Evolutionary conservation across 1,140 invertebrate genomes (phyloP).

Genomic region (Drosophila pallidifrons): DNA sequence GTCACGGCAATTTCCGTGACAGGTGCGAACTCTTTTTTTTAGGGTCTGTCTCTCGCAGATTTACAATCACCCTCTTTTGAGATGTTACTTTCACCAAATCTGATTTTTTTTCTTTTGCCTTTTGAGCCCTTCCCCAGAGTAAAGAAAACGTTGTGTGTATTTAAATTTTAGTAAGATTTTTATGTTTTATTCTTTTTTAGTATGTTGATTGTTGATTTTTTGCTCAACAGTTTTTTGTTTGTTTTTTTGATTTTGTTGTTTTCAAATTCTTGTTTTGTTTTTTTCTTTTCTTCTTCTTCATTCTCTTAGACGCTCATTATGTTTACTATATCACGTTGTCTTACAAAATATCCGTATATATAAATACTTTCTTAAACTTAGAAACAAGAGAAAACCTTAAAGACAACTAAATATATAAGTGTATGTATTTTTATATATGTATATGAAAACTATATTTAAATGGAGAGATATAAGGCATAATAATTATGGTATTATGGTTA

Average conservation of each 20-base stretch:
- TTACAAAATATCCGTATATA: slow-evolving; percentile 56
- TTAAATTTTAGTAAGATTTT: slow-evolving; percentile 75
- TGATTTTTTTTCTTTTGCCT: too few species aligned
- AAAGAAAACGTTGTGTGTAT: slow-evolving; percentile 48
- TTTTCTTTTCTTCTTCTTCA: slow-evolving; percentile 35
- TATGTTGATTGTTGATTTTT: slow-evolving; percentile 66
- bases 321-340: slow-evolving; percentile 80
- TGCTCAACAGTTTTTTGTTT: slow-evolving; percentile 52
- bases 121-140: slow-evolving; percentile 9
- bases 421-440: slow-evolving; percentile 3
- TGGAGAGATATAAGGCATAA: slow-evolving; percentile 59
- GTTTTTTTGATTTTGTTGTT: slow-evolving; percentile 41
- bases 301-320: slow-evolving; percentile 79
- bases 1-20: not conserved
- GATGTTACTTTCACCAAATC: slow-evolving; percentile 40
- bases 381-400: slow-evolving; percentile 53
- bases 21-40: not conserved
- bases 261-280: slow-evolving; percentile 58
- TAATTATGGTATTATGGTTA: slow-evolving; percentile 50
- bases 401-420: slow-evolving; percentile 26
- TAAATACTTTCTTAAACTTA: slow-evolving; percentile 56
- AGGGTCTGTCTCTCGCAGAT: not conserved
- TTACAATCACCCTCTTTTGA: not conserved
- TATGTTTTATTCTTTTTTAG: slow-evolving; percentile 76
- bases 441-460: slow-evolving; percentile 58